Base-by-base conservation (phyloP, 2,888 invertebrate genomes). In the Lottia gigantea region DNA sequence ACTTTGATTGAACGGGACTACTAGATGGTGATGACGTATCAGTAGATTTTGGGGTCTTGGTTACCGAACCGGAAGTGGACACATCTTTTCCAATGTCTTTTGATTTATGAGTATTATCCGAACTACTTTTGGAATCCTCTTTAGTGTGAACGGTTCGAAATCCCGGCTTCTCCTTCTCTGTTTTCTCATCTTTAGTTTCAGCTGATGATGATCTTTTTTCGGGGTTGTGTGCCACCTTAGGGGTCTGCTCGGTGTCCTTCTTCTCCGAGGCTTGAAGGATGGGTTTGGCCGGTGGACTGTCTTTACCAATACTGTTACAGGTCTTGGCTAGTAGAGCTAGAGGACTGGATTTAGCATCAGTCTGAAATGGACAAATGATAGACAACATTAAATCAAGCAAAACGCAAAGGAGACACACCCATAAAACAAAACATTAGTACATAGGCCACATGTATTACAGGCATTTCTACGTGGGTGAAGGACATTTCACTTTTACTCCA, bases 261-360 rank as follows among this genome's bases (percentile, higher is more conserved):
- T 84, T 86, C 64, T 86, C 85, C 46, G 86, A 68, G 3, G 86
- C 82, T 45, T 85, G 85, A 16, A 93, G 91, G 12, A 93, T 91
- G 46, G 93, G 92, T 69, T 86, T 84, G 45, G 85, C 82, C 6
- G 86, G 83, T 45, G 95, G 93, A 0, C 95, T 92, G 87, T 97
- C 97, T 69, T 96, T 87, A 11, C 90, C 98, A 82, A 98, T 98
- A 89, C 96, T 97, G 88, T 96, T 97, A 91, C 97, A 98, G 23
- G 98, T 97, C 90, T 97, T 97, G 75, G 97, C 97, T 88, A 98
- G 90, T 76, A 98, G 90, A 75, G 97, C 97, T 88, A 98, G 90
- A 2, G 97, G 97, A 90, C 96, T 96, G 90, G 97, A 97, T 90
- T 97, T 97, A 75, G 97, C 94, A 88, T 97, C 97, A 93, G 97